These are phyloP conservation scores for Neomicropteryx cornuta DNA, from an alignment of 1,140 invertebrate species.

Conservation along the genomic window DNA sequence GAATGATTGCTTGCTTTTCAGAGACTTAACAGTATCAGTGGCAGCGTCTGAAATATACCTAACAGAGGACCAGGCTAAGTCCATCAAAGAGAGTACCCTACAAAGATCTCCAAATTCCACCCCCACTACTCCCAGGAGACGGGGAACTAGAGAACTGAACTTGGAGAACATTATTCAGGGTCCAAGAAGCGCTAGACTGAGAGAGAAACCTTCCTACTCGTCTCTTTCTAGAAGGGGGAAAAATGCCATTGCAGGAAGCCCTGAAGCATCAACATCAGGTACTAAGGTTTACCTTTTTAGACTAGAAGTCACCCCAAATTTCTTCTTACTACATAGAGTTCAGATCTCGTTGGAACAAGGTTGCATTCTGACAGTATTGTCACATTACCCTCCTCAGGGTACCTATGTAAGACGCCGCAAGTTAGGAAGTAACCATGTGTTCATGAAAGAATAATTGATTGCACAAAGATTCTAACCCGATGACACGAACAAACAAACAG, in stretches of 20 bases:
- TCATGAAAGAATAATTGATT: too few relatives aligned
- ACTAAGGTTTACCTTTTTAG: too few relatives aligned
- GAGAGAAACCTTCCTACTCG: slow-evolving; percentile 27
- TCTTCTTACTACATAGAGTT: too few relatives aligned
- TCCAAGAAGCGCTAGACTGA: slow-evolving; percentile 16
- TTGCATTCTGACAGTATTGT: too few relatives aligned
- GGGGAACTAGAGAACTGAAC: slow-evolving; percentile 32
- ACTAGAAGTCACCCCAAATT: too few relatives aligned
- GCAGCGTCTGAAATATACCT: slow-evolving; percentile 35
- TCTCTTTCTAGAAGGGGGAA: slow-evolving; percentile 29
- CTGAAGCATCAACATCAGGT: slow-evolving; percentile 37
- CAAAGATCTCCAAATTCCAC: slow-evolving; percentile 20
- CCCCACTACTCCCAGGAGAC: slow-evolving; percentile 26
- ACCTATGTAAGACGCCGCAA: too few relatives aligned
- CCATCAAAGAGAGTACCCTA: slow-evolving; percentile 24
- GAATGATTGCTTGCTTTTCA: slow-evolving; percentile 15
- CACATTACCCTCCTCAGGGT: too few relatives aligned
- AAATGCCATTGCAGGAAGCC: slow-evolving; percentile 29
- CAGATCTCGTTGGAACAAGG: too few relatives aligned
- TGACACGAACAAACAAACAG: too few relatives aligned
- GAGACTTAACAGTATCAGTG: slow-evolving; percentile 32
- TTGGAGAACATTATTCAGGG: slow-evolving; percentile 36
- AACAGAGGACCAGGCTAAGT: slow-evolving; percentile 36
- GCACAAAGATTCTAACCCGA: too few relatives aligned
- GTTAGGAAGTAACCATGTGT: too few relatives aligned